Percentiles rank a stretch among this genome's conserved stretches.
phyloP scores from a whole-genome alignment of 2,797 vertebrate species.

The Pachyuromys duprasi region DNA sequence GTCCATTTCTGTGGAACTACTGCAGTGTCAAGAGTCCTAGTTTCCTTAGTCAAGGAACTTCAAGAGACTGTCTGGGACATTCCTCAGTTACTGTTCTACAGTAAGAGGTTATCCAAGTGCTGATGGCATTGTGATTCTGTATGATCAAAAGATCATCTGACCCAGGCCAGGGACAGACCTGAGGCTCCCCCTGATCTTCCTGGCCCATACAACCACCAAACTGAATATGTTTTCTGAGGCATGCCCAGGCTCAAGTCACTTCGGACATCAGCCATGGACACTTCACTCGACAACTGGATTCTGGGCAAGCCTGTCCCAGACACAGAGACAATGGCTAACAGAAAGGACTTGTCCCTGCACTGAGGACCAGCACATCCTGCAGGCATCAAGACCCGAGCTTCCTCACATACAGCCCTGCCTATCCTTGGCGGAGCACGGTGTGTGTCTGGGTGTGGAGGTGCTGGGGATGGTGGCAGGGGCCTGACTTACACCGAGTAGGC shows the following conservation, averaged over 20 bases:
- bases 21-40: not conserved
- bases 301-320: constrained; percentile 44
- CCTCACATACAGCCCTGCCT: not conserved
- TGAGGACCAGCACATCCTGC: not conserved
- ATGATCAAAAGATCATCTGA: not conserved
- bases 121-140: not conserved
- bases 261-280: constrained; percentile 40
- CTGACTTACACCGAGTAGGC: not conserved
- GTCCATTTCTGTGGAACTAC: not conserved
- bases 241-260: not conserved
- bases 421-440: not conserved
- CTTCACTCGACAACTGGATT: constrained; percentile 10
- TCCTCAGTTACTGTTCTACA: constrained; percentile 23
- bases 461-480: not conserved
- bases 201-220: not conserved
- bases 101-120: not conserved
- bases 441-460: not conserved
- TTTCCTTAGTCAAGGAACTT: constrained; percentile 55
- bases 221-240: constrained; percentile 37
- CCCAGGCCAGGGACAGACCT: not conserved
- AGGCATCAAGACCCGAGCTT: not conserved
- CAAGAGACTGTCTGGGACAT: constrained; percentile 22
- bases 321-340: constrained; percentile 1
- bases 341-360: constrained; percentile 22
- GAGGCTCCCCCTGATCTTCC: not conserved